These are phyloP conservation scores for Heliconius hewitsoni DNA, from an alignment of 1,140 invertebrate species.

Conservation along the genomic window DNA sequence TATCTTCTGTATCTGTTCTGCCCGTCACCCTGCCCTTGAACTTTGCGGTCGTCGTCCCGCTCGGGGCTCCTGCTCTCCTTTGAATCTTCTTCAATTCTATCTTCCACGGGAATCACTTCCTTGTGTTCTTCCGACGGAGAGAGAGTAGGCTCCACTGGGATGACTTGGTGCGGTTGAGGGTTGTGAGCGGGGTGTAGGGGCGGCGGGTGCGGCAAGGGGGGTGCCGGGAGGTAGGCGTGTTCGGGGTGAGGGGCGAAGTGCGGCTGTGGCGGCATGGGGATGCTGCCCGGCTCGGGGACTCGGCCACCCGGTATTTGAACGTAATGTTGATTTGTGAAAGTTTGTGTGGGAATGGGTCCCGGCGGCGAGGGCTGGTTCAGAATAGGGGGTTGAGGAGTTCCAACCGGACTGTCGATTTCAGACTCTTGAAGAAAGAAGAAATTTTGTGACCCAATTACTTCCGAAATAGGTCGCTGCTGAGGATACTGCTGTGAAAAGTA, in stretches of 20 bases:
- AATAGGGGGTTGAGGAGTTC: constrained; percentile 68
- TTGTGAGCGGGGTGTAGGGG: constrained; percentile 35
- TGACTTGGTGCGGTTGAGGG: constrained; percentile 36
- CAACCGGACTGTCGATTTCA: constrained; percentile 87
- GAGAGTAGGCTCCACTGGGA: constrained; percentile 29
- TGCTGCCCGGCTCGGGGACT: constrained; percentile 57
- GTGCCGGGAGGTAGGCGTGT: constrained; percentile 48
- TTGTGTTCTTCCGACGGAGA: constrained; percentile 48
- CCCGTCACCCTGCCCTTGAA: constrained; percentile 70
- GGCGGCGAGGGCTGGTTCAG: constrained; percentile 81
- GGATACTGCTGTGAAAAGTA: constrained; percentile 83
- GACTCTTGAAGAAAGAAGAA: constrained; percentile 90
- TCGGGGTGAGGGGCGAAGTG: constrained; percentile 69
- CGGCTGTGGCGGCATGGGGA: constrained; percentile 65
- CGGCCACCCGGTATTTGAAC: constrained; percentile 62
- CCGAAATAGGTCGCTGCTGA: constrained; percentile 85
- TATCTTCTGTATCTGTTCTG: constrained; percentile 65
- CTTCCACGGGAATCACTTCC: constrained; percentile 45
- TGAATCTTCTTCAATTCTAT: constrained; percentile 56
- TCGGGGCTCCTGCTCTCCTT: constrained; percentile 67
- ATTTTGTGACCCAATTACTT: constrained; percentile 87
- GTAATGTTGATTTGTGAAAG: constrained; percentile 90
- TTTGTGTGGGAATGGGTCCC: constrained; percentile 87
- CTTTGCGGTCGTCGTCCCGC: constrained; percentile 60
- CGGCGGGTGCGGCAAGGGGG: constrained; percentile 48